Conservation (phyloP, 2,113 vertebrate species). For the Hypanus sabinus region DNA sequence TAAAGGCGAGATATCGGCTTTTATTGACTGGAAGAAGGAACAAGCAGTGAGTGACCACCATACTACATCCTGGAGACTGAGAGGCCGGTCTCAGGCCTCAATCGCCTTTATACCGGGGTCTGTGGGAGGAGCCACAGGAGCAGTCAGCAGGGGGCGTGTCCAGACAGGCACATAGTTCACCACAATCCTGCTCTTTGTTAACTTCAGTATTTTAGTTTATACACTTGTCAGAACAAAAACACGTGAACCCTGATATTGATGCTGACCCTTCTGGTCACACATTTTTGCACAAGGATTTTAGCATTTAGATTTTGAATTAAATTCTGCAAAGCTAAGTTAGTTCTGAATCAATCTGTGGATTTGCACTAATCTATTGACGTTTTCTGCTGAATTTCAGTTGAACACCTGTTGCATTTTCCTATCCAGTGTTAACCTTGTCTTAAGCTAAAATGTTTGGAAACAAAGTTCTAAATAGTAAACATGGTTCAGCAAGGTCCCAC, state of each 20-base stretch:
- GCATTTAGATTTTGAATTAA: no score
- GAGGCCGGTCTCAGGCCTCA: no score
- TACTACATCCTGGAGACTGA: no score
- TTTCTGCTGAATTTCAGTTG: slow-evolving; percentile 49
- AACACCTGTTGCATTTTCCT: slow-evolving; percentile 43
- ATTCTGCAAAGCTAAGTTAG: no score
- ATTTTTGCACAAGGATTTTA: not conserved
- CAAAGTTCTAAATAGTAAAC: slow-evolving; percentile 47
- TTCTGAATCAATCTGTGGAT: slow-evolving; percentile 52
- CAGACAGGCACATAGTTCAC: no score
- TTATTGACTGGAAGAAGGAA: no score
- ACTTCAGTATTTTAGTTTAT: not conserved
- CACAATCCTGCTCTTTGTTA: not conserved
- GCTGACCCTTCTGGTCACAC: not conserved
- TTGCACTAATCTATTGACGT: slow-evolving; percentile 51
- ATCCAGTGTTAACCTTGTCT: slow-evolving; percentile 49
- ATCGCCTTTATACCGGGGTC: no score
- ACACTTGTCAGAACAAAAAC: not conserved
- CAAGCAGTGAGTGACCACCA: no score
- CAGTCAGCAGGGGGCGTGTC: no score
- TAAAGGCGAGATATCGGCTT: no score
- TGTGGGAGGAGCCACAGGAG: no score
- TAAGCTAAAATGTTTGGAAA: slow-evolving; percentile 41
- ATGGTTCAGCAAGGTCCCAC: slow-evolving; percentile 44
- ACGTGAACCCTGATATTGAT: not conserved